These are phyloP conservation scores for Propsilocerus akamusi DNA, from an alignment of 1,140 invertebrate species.

Conservation along the genomic window DNA sequence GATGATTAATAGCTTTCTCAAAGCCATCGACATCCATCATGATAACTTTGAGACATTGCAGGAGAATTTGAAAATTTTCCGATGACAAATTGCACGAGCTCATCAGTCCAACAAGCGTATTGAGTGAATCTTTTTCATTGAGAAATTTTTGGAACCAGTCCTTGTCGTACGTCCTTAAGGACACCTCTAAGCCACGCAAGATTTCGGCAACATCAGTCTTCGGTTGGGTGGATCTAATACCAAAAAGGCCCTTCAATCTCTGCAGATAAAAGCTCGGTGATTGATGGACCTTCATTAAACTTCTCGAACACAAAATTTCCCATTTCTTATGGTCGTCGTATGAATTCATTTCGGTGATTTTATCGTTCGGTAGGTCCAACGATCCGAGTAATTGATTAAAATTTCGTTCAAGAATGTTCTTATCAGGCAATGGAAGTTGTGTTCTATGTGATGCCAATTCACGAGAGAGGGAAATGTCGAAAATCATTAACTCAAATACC, in stretches of 20 bases:
- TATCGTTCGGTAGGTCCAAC: neutral
- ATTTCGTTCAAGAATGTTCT: neutral
- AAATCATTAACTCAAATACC: conserved; percentile 3
- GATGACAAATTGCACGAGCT: neutral
- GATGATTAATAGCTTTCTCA: neutral
- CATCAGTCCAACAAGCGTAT: neutral
- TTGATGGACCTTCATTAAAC: conserved; percentile 2
- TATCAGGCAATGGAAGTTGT: neutral
- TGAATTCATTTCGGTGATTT: conserved; percentile 3
- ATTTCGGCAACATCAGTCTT: too few species aligned
- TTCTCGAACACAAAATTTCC: neutral
- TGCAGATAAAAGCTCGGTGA: neutral
- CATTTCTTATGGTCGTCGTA: conserved; percentile 1
- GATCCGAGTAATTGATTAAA: conserved; percentile 4
- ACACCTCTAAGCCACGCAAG: neutral
- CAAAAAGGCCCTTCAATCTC: neutral
- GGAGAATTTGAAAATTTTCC: neutral
- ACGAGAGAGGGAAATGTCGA: neutral
- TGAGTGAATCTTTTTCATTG: neutral
- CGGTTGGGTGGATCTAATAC: neutral
- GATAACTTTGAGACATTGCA: neutral
- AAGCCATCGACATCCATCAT: neutral
- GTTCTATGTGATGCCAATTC: neutral
- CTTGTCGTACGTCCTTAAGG: neutral
- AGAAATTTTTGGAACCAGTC: neutral